Evolutionary conservation across 2,797 vertebrate species (phyloP).

Genomic region (Helicolenus hilgendorfi): DNA sequence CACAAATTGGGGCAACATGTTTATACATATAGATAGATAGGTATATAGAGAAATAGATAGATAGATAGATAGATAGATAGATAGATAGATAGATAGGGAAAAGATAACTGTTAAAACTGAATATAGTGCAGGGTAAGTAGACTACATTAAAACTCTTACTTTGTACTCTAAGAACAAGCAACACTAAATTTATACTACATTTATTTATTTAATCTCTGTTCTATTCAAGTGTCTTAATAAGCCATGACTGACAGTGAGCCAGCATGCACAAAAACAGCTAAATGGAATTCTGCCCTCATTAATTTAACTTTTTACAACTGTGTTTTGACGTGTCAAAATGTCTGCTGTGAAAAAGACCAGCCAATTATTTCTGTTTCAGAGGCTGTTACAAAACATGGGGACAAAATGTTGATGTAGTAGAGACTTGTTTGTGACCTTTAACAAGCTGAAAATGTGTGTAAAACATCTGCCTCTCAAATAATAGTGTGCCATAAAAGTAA

Average conservation of each 20-base stretch:
- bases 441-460: neutral
- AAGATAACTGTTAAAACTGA: too few relatives aligned
- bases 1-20: neutral
- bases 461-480: neutral
- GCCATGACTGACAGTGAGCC: neutral
- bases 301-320: neutral
- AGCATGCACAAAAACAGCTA: neutral
- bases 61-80: too few relatives aligned
- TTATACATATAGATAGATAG: too few relatives aligned
- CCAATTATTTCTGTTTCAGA: neutral
- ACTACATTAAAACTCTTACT: neutral
- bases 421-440: neutral
- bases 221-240: neutral
- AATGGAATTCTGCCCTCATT: neutral
- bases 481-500: neutral
- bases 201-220: neutral
- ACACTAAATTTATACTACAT: fast-evolving
- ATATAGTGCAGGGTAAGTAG: too few relatives aligned
- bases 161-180: neutral
- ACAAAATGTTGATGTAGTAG: neutral
- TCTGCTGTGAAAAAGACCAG: neutral
- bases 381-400: neutral
- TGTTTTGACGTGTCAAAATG: neutral
- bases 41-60: too few relatives aligned
- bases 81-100: too few relatives aligned